Base-by-base conservation (phyloP, 2,797 vertebrate species). In the Anniella stebbinsi region DNA sequence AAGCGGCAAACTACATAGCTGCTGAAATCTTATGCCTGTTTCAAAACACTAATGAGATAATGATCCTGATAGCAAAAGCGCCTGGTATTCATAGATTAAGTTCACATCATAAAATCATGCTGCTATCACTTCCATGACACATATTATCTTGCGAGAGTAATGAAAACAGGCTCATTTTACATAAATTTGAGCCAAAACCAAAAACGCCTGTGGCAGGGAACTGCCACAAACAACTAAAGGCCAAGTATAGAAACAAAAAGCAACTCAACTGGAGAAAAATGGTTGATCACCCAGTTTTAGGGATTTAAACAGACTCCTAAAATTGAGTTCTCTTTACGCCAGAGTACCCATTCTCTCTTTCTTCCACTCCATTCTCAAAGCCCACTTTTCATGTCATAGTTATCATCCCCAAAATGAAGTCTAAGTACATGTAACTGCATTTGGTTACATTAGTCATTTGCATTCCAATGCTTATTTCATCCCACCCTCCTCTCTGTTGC, bases 71-170 rank as follows among this genome's bases (percentile, higher is more conserved):
- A 45, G 36, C 41, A 54, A 83, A 75, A 83, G 21, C 70, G 51
- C 9, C 12, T 83, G 80, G 30, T 41, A 11, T 82, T 75, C 48
- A 30, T 33, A 45, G 54, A 15, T 88, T 41, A 66, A 82, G 15
- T 63, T 89, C 54, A 70, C n/a, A 45, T 60, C 48, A 78, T 48
- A 54, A 89, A 85, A 45, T 85, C 54, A 80, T 23, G 28, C 18
- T 57, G 28, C 83, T 51, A 78, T 70, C 73, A 60, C 51, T 86
- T 86, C 83, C 76, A 60, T 60, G 30, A 33, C 48, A 89, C 38
- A 86, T 38, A 25, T 38, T 45, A 25, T 60, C 69, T 45, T 84
- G 63, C 23, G 12, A 90, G 63, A 83, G 8, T 75, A 63, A 60
- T 63, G 17, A 41, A 51, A 86, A 66, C 30, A 73, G 25, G 57